Evolutionary conservation across 2,888 invertebrate species (phyloP), one percentile per base, ranked within the genome.

Genomic region (Ephialtes manifestator): DNA sequence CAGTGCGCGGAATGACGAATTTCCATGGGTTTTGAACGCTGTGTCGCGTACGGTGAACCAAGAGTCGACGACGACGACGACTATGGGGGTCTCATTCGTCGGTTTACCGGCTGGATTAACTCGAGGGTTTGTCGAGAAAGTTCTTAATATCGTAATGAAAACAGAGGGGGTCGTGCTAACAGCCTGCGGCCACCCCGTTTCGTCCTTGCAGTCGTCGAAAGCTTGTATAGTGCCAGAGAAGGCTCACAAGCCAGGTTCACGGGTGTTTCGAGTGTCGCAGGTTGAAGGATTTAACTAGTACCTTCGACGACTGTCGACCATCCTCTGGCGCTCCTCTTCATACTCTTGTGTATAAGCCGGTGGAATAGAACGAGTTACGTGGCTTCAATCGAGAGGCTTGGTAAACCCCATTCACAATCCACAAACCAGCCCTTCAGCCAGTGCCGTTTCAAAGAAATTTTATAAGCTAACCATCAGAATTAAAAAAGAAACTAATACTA

Each of bases 61-160:
- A 65, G 63, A 53, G 51, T 48, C 72, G 60, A 24, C 71, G 28
- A 43, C 60, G 63, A 31, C 74, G 74, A 74, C 28, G 65, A 20
- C 72, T 43, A 55, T 48, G 72, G 53, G 65, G 31, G 28, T 74
- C 55, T 78, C 70, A 65, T 80, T 55, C 78, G 67, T 80, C 81
- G 86, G 85, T 89, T 90, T 88, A 85, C 87, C 87, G 88, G 89
- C 84, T 88, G 89, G 89, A 90, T 90, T 90, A 90, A 90, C 88
- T 88, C 85, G 87, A 89, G 88, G 87, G 88, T 88, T 89, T 89
- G 88, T 87, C 88, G 90, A 87, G 88, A 89, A 90, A 89, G 89
- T 90, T 90, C 89, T 89, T 89, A 90, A 90, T 87, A 89, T 89
- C 88, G 86, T 88, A 89, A 90, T 89, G 89, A 90, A 90, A 90